These are phyloP conservation scores for Drosophila tripunctata DNA, from an alignment of 2,888 invertebrate genomes.

Conservation along the genomic window DNA sequence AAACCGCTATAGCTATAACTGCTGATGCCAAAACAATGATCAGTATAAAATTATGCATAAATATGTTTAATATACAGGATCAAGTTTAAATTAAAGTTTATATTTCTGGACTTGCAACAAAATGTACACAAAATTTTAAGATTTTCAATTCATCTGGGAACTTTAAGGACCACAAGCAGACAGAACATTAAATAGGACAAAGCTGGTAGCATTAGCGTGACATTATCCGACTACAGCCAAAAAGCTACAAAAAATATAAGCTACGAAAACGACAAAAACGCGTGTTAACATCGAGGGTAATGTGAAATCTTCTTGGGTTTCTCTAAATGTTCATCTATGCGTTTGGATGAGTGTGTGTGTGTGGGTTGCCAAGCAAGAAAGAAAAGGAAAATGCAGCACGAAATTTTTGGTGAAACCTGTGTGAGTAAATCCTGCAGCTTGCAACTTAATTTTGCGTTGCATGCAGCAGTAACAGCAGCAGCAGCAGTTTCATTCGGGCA, in stretches of 20 bases:
- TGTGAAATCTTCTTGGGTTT: slow-evolving; percentile 47
- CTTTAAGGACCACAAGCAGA: slow-evolving; percentile 41
- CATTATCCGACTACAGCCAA: slow-evolving; percentile 70
- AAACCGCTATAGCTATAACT: no score
- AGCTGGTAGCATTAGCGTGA: slow-evolving; percentile 72
- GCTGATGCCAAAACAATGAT: no score
- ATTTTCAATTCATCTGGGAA: neutral
- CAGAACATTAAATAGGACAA: slow-evolving; percentile 69
- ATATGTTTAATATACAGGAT: no score
- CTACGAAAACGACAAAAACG: slow-evolving; percentile 66
- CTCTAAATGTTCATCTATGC: slow-evolving; percentile 17
- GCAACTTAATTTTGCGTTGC: slow-evolving; percentile 74
- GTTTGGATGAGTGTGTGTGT: slow-evolving; percentile 2
- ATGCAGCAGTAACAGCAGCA: no score
- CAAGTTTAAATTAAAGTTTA: no score
- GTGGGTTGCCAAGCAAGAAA: slow-evolving; percentile 9
- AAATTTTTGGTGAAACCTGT: slow-evolving; percentile 72
- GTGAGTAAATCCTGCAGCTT: slow-evolving; percentile 77
- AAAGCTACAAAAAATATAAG: slow-evolving; percentile 57
- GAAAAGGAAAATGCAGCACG: slow-evolving; percentile 41
- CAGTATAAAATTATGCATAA: no score
- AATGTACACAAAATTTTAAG: neutral
- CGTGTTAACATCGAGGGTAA: slow-evolving; percentile 62
- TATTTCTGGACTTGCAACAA: no score
- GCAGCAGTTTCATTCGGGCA: slow-evolving; percentile 74